These are phyloP conservation scores for Stictocephala bisonia DNA, from an alignment of 2,888 invertebrate species.

Conservation along the genomic window DNA sequence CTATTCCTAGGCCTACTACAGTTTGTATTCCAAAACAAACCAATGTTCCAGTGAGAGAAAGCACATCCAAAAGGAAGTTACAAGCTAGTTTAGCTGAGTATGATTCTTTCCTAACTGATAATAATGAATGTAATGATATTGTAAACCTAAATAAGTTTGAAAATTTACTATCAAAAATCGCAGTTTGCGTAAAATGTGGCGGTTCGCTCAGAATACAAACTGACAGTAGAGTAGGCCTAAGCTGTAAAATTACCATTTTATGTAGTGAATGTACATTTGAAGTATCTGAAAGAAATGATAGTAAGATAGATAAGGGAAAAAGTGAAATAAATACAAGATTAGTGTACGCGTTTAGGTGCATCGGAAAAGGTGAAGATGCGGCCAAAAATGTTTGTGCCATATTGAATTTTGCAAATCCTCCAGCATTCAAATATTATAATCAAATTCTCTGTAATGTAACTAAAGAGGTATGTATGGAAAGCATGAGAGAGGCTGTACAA, in stretches of 20 bases:
- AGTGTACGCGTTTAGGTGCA: slow-evolving; percentile 23
- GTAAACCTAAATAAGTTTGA: not conserved
- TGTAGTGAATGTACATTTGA: slow-evolving; percentile 34
- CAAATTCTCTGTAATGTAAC: slow-evolving; percentile 7
- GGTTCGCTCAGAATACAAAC: slow-evolving; percentile 26
- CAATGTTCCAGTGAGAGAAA: slow-evolving; percentile 29
- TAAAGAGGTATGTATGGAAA: slow-evolving; percentile 13
- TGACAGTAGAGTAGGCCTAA: slow-evolving; percentile 29
- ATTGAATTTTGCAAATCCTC: not conserved
- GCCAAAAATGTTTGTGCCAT: slow-evolving; percentile 14
- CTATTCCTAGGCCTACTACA: slow-evolving; percentile 24
- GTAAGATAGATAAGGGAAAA: slow-evolving; percentile 9
- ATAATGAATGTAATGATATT: slow-evolving; percentile 25
- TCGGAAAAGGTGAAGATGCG: slow-evolving; percentile 11
- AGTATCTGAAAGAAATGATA: slow-evolving; percentile 27
- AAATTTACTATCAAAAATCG: slow-evolving; percentile 22
- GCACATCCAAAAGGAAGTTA: slow-evolving; percentile 21
- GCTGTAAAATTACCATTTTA: slow-evolving; percentile 19
- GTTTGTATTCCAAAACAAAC: slow-evolving; percentile 29
- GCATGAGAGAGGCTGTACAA: slow-evolving; percentile 3
- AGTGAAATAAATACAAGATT: not conserved
- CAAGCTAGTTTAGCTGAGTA: slow-evolving; percentile 30
- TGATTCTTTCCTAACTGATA: slow-evolving; percentile 25
- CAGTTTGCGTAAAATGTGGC: slow-evolving; percentile 30
- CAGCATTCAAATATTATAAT: not conserved